Base-by-base conservation (phyloP, 2,888 invertebrate genomes). In the Dynastes maya region DNA sequence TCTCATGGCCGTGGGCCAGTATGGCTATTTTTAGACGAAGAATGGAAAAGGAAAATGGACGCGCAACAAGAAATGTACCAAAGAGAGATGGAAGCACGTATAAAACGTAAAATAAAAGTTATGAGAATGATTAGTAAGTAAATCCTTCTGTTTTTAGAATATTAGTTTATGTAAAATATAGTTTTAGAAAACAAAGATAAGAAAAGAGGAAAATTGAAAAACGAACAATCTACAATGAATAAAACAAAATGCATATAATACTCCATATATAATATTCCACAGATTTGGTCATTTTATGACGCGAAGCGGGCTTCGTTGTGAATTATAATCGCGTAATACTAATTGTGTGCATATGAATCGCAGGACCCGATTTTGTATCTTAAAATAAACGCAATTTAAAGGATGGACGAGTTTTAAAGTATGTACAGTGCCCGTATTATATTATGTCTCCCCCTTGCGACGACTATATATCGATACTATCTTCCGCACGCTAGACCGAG, bases 21-120 rank as follows among this genome's bases (percentile, higher is more conserved):
- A 58, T 85, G 83, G 83, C 80, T 82, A 71, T 87, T 85, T 78
- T n/a, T 84, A 9, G 86, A 87, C 27, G 87, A 87, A 81, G 83
- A 83, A 53, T 84, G 83, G 81, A 78, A 80, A 53, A 81, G 81
- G 37, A 79, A 82, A 58, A 40, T 51, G 9, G 79, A 79, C 11
- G 22, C 29, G 6, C 51, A 74, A 77, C 82, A 67, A 81, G 82
- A 55, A 68, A 80, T 55, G 32, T 78, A 58, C 83, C 85, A 76
- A 64, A 71, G n/a, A 51, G 74, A 72, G 61, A 53, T 79, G 79
- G 58, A 77, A 58, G 74, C n/a, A 32, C 72, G 79, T n/a, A 40
- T 79, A 80, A 58, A 81, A 68, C 58, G 76, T 1, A 79, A 77
- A 63, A 58, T 58, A 16, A 77, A 77, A 45, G 8, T 40, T 11